Conservation (phyloP, 2,113 vertebrate species). For the Myotis davidii region DNA sequence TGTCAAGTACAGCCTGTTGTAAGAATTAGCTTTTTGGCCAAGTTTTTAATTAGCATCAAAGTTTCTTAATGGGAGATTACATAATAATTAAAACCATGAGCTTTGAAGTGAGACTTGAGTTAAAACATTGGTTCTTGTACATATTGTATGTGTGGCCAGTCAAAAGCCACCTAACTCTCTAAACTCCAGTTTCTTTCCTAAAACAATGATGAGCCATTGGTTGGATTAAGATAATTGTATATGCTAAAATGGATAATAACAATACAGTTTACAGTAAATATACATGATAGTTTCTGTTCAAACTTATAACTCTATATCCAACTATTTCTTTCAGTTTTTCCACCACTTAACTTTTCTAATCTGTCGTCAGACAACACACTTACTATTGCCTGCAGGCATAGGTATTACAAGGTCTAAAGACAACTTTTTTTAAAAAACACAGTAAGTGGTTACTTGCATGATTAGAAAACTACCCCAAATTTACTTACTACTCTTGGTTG, state of each 20-base stretch:
- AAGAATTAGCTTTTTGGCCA: neutral
- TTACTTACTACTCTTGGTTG: neutral
- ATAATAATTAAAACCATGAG: constrained; percentile 48
- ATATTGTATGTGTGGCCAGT: neutral
- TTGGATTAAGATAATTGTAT: neutral
- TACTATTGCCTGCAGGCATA: neutral
- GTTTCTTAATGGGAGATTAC: constrained; percentile 33
- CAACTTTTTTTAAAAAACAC: neutral
- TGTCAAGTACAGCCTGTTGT: neutral
- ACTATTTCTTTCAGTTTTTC: neutral
- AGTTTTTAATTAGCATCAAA: constrained; percentile 52
- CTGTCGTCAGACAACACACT: neutral
- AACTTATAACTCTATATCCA: neutral
- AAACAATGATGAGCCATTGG: neutral
- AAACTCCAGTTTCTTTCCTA: neutral
- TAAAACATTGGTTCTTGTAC: neutral
- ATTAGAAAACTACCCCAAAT: neutral
- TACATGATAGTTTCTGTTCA: neutral
- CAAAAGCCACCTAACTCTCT: neutral
- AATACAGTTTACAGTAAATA: neutral
- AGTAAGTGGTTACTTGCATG: neutral
- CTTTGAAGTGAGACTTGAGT: neutral
- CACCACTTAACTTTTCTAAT: neutral
- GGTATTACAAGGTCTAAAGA: neutral
- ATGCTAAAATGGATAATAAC: neutral